Evolutionary conservation across 2,113 vertebrate species (phyloP).

Genomic region (Lates calcarifer): DNA sequence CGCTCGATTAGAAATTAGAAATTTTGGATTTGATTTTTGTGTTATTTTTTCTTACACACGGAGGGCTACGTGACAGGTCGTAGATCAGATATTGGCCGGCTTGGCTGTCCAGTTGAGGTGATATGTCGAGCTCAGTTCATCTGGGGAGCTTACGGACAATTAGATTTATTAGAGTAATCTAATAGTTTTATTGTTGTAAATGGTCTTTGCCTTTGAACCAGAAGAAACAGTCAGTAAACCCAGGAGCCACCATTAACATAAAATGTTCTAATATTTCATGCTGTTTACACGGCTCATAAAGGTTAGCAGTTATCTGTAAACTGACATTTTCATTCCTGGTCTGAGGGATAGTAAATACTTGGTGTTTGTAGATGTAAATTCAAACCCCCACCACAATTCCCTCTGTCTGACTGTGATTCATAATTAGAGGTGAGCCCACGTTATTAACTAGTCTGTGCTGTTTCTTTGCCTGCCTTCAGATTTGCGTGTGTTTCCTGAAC

Average conservation of each 20-base stretch:
- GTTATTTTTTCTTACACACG: neutral
- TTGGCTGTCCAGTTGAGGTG: neutral
- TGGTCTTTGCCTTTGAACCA: conserved; percentile 38
- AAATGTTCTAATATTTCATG: conserved; percentile 62
- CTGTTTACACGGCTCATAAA: conserved; percentile 66
- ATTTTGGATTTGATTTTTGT: neutral
- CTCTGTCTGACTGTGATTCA: conserved; percentile 60
- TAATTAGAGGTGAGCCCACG: conserved; percentile 68
- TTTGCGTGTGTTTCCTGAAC: conserved; percentile 92
- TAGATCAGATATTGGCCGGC: neutral
- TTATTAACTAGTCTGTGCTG: conserved; percentile 76
- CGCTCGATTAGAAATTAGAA: neutral
- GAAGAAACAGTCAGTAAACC: conserved; percentile 44
- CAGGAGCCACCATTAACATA: conserved; percentile 49
- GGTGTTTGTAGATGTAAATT: conserved; percentile 65
- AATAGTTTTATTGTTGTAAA: conserved; percentile 30
- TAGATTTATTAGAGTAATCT: conserved; percentile 24
- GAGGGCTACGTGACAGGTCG: neutral
- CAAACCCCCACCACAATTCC: conserved; percentile 67
- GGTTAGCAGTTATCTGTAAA: conserved; percentile 56
- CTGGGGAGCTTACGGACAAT: neutral
- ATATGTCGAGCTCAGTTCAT: neutral
- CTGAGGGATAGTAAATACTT: conserved; percentile 67
- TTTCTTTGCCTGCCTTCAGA: conserved; percentile 81
- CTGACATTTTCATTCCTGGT: conserved; percentile 62